A percentile compares a stretch with the other conserved stretches of the same genome.
These are phyloP conservation scores for Cyclophora albipunctata DNA, from an alignment of 2,888 invertebrate genomes.

Conservation along the genomic window DNA sequence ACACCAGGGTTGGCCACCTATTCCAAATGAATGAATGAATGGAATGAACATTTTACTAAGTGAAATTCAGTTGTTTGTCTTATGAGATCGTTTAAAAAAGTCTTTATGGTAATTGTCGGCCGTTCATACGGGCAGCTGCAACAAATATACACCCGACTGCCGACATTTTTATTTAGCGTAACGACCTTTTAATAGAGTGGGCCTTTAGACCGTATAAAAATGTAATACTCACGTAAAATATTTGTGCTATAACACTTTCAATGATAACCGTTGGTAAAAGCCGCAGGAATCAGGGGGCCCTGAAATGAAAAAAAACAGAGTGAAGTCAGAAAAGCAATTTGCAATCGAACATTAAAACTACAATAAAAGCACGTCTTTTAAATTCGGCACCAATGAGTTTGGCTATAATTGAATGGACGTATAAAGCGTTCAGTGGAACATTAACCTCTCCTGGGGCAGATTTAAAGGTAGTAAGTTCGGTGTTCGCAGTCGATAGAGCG, in stretches of 20 bases:
- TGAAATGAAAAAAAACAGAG: constrained; percentile 73
- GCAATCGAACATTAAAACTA: constrained; percentile 12
- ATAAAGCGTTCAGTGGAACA: constrained; percentile 59
- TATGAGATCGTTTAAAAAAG: constrained; percentile 39
- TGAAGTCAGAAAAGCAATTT: constrained; percentile 13
- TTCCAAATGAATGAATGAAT: too few species aligned
- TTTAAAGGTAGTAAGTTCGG: constrained; percentile 69
- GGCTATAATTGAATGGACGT: constrained; percentile 57
- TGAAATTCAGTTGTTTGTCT: constrained; percentile 19
- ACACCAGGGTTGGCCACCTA: too few species aligned
- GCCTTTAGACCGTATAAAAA: constrained; percentile 42
- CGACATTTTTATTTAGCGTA: constrained; percentile 47
- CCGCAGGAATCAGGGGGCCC: constrained; percentile 98
- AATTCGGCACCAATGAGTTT: constrained; percentile 34
- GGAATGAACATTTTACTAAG: too few species aligned
- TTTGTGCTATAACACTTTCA: constrained; percentile 80
- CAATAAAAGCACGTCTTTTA: constrained; percentile 16
- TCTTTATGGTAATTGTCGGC: constrained; percentile 38
- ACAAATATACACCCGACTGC: constrained; percentile 34
- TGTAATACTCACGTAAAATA: constrained; percentile 70
- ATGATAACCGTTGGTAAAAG: constrained; percentile 99
- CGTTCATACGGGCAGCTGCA: constrained; percentile 40
- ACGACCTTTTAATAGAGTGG: constrained; percentile 56
- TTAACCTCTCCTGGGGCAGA: constrained; percentile 65
- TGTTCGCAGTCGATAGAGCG: constrained; percentile 68